Base-by-base conservation (phyloP, 92 coral and sea anemone species). In the Montipora capitata region DNA sequence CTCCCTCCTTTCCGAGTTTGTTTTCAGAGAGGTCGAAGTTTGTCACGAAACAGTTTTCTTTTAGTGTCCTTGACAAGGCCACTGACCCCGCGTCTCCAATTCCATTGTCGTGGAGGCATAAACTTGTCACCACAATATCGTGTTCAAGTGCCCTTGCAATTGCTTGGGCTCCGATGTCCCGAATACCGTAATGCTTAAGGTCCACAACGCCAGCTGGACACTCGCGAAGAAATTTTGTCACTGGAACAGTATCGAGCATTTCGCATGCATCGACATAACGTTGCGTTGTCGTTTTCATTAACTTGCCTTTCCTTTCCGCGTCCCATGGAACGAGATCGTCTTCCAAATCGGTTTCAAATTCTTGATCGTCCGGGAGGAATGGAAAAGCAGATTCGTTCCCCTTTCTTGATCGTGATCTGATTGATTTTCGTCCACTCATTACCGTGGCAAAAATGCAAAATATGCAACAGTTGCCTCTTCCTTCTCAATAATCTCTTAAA, bases 271-370 rank as follows among this genome's bases (percentile, higher is more conserved):
- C 89, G 66, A 85, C 48, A 65, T 93, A 93, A 11, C 85, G 74
- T 56, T 90, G 89, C 49, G 56, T 51, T 0, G 94, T 90, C 40
- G 94, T 68, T 63, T 76, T 80, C 70, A 15, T 54, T 4, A 42
- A 10, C 39, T 35, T 81, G 56, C 38, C 8, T 27, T 64, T 38
- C 57, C 40, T 20, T 41, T 35, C 35, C n/a, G 38, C 27, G 40
- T 7, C 40, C 40, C 35, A 18, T 16, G 35, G 45, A 18, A 73
- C 91, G 17, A 44, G 40, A 43, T 75, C 82, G 44, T 90, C 94
- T 49, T 90, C 96, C 69, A 93, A 75, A 40, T 93, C 96, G 13
- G 96, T 93, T 18, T 93, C 96, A 69, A 77, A 93, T n/a, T 62
- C 94, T 10, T 85, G 89, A 59, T 86, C 94, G 10, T 82, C 92